Conservation (phyloP, 2,797 vertebrate genomes). For the Antennarius maculatus region DNA sequence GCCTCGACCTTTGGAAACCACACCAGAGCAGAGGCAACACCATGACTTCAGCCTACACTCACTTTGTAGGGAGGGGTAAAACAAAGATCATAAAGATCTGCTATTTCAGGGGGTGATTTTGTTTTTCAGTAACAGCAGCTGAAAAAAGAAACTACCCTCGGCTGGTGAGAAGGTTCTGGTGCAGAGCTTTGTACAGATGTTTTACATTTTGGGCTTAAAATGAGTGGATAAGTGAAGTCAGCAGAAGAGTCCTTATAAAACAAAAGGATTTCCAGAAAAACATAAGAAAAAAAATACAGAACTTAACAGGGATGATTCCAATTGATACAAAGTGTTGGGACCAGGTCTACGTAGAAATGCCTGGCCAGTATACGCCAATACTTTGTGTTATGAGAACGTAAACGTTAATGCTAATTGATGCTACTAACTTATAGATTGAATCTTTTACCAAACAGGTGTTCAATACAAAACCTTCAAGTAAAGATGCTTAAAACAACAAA, state of each 20-base stretch:
- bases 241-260: neutral
- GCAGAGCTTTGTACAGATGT: conserved; percentile 1
- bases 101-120: neutral
- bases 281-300: neutral
- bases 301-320: neutral
- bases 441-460: too few relatives aligned
- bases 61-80: neutral
- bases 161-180: neutral
- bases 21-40: conserved; percentile 11
- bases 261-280: neutral
- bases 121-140: too few relatives aligned
- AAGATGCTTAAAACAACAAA: too few relatives aligned
- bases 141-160: neutral
- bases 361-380: neutral
- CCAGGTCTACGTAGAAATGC: neutral
- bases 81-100: neutral
- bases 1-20: conserved; percentile 54
- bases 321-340: conserved; percentile 3
- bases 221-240: neutral
- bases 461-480: too few relatives aligned
- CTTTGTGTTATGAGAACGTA: too few relatives aligned
- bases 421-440: too few relatives aligned
- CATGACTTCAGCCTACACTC: conserved; percentile 12
- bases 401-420: too few relatives aligned
- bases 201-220: conserved; percentile 6